Evolutionary conservation across 1,140 invertebrate genomes (phyloP).

Genomic region (Drosophila ananassae): DNA sequence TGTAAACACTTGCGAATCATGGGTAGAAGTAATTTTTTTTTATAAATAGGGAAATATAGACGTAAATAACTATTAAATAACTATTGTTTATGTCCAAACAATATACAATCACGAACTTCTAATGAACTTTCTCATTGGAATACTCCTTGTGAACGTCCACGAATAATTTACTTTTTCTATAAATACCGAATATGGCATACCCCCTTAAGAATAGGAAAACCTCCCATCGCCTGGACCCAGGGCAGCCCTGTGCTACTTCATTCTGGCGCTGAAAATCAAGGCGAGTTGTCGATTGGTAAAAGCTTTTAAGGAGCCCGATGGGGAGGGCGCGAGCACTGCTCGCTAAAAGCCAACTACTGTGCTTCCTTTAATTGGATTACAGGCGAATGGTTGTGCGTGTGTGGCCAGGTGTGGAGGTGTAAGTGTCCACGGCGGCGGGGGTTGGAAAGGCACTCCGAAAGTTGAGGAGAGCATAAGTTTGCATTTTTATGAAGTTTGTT

Average conservation of each 20-base stretch:
- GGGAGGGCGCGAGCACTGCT: constrained; percentile 47
- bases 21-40: too few species aligned
- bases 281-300: constrained; percentile 81
- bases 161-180: not conserved
- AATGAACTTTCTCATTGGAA: too few species aligned
- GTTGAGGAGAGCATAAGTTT: constrained; percentile 80
- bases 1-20: too few species aligned
- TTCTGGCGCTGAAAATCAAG: constrained; percentile 75
- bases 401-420: constrained; percentile 15
- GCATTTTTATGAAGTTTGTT: constrained; percentile 79
- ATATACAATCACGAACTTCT: too few species aligned
- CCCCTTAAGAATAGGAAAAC: constrained; percentile 10
- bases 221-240: constrained; percentile 7
- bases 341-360: constrained; percentile 81
- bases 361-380: constrained; percentile 83
- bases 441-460: constrained; percentile 33
- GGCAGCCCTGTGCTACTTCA: constrained; percentile 12
- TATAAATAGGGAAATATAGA: too few species aligned
- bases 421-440: constrained; percentile 19
- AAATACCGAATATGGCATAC: not conserved
- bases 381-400: constrained; percentile 62
- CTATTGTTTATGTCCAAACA: too few species aligned
- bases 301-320: constrained; percentile 77
- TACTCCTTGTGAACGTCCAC: too few species aligned
- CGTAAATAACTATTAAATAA: too few species aligned